Base-by-base conservation (phyloP, 2,888 invertebrate genomes). In the Linnaemya vulpina region DNA sequence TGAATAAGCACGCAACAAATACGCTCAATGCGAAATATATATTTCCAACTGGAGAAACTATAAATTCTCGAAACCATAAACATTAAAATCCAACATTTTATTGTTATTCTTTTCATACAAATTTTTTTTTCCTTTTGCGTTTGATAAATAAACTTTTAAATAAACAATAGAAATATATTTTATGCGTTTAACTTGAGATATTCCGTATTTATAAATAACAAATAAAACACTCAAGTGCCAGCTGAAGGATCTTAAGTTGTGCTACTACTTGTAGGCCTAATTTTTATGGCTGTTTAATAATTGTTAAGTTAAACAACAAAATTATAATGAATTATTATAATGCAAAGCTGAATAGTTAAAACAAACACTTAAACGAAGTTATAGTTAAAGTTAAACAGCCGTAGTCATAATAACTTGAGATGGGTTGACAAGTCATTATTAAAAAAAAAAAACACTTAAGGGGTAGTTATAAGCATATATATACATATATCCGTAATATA, bases 1-100 rank as follows among this genome's bases (percentile, higher is more conserved):
- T 67, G 51, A 80, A 80, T 67, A 80, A 73, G 20, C 84, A 84
- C 76, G 84, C 84, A 78, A 78, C 55, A 49, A 58, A 55, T 53
- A 46, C 22, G 7, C 8, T 25, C 13, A 7, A 22, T 4, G 40
- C 20, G 11, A 60, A 63, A 35, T 30, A 43, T 30, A 43, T 65
- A 65, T 75, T 75, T 75, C 20, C 53, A 43, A 65, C 30, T 63
- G 17, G 17, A 43, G 10, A 46, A 68, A 49, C 49, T 60, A 68
- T 49, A 68, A 58, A 68, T 58, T 60, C 58, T 70, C 15, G 7
- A 79, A 65, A 75, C 53, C 55, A 49, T 70, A 83, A 65, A 79
- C 78, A 83, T 67, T 74, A 60, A 67, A 60, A 55, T 1, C 22
- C n/a, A 68, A 67, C 53, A 58, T 55, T 75, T 84, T 75, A 60